Evolutionary conservation across 2,797 vertebrate species (phyloP).

Genomic region (Falco novaeseelandiae): DNA sequence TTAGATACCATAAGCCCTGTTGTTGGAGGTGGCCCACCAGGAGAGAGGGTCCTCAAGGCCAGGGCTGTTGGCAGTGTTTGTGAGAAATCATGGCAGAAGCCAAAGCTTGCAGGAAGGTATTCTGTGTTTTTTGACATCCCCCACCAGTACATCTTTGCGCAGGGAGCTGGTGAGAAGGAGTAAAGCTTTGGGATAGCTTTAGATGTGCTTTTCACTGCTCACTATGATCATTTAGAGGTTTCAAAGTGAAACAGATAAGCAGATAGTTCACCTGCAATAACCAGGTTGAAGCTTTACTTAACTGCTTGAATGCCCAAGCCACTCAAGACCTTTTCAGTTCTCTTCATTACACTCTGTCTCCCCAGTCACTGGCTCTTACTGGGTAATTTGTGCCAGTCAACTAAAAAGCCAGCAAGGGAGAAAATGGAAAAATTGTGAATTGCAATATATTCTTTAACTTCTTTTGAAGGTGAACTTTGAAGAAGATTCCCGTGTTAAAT

Average conservation of each 20-base stretch:
- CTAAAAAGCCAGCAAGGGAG: not conserved
- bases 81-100: not conserved
- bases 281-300: not conserved
- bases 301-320: not conserved
- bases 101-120: not conserved
- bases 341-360: not conserved
- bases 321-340: not conserved
- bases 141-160: not conserved
- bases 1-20: not conserved
- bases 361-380: not conserved
- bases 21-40: not conserved
- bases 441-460: not conserved
- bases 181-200: not conserved
- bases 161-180: not conserved
- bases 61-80: rapidly evolving
- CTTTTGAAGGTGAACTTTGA: conserved; percentile 91
- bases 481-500: conserved; percentile 88
- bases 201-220: not conserved
- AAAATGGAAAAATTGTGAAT: not conserved
- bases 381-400: not conserved
- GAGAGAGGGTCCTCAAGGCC: not conserved
- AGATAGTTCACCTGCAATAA: not conserved
- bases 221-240: not conserved
- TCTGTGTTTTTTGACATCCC: not conserved
- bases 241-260: not conserved